Evolutionary conservation across 2,888 invertebrate genomes (phyloP), one percentile per base, ranked within the genome.

Genomic region (Hirtodrosophila duncani): DNA sequence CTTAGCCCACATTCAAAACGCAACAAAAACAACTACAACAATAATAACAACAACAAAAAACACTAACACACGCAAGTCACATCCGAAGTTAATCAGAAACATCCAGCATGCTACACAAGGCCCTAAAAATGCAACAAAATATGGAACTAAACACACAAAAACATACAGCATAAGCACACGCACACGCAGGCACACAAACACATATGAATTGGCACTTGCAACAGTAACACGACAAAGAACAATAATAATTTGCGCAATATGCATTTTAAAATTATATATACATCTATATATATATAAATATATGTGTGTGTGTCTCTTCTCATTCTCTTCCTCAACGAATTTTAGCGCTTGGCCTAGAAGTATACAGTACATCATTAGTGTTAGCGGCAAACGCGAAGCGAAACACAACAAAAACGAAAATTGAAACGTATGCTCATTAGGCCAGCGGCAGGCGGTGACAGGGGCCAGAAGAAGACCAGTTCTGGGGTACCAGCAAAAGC

Each of bases 281-380:
- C n/a, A n/a, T n/a, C n/a, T n/a, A n/a, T n/a, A n/a, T n/a, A n/a
- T n/a, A n/a, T n/a, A n/a, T n/a, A n/a, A n/a, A 71, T 29, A 51
- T 21, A 16, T 39, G 50, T 63, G 70, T 67, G 65, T 71, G 56
- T 63, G 51, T 74, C 26, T 57, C 58, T 58, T 60, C 50, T 26
- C 24, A 57, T 56, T 60, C 53, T 57, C 60, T 55, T 55, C 31
- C 38, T 18, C 29, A 56, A 62, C 50, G 49, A 56, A 70, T 70
- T 74, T 66, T 74, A 81, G 74, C 75, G 75, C 81, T 61, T 79
- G 71, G 56, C 81, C 79, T 81, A 75, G 75, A 64, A 81, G 57
- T 58, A 70, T 62, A 64, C 62, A n/a, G n/a, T 52, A 64, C 72
- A 81, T 79, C 81, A 74, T 74, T 74, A 74, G 81, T 63, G 77